Percentiles rank a stretch among this genome's conserved stretches.
phyloP scores from a whole-genome alignment of 2,888 invertebrate genomes.

The Thymelicus lineola region DNA sequence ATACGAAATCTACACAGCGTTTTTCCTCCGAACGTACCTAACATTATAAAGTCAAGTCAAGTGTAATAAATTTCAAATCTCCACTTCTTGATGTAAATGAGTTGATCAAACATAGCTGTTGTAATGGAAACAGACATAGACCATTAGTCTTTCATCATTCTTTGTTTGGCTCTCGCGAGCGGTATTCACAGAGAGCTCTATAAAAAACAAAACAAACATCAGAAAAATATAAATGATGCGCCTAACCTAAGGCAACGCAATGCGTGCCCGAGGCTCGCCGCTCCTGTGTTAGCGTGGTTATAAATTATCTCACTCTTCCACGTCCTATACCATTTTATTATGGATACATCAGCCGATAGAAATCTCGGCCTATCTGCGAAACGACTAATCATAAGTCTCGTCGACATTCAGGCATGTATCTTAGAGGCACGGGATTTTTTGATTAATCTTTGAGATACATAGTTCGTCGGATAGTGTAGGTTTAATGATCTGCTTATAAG shows the following conservation, averaged over 20 bases:
- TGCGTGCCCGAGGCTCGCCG: constrained; percentile 57
- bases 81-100: constrained; percentile 68
- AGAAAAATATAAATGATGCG: constrained; percentile 83
- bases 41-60: constrained; percentile 14
- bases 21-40: not conserved
- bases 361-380: constrained; percentile 66
- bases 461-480: not conserved
- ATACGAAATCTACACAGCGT: too few species aligned
- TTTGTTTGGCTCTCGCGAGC: constrained; percentile 76
- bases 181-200: constrained; percentile 68
- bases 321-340: constrained; percentile 77
- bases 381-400: constrained; percentile 38
- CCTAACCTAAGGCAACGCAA: constrained; percentile 77
- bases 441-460: constrained; percentile 28
- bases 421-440: constrained; percentile 28
- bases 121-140: constrained; percentile 73
- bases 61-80: constrained; percentile 53
- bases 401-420: constrained; percentile 25
- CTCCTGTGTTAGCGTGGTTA: constrained; percentile 71
- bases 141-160: constrained; percentile 80
- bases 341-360: constrained; percentile 74
- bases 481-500: not conserved
- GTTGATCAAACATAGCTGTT: constrained; percentile 76
- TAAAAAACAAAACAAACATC: constrained; percentile 80
- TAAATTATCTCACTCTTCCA: constrained; percentile 79